phyloP scores from a whole-genome alignment of 2,113 vertebrate genomes.

The Hypocryptadius cinnamomeus region DNA sequence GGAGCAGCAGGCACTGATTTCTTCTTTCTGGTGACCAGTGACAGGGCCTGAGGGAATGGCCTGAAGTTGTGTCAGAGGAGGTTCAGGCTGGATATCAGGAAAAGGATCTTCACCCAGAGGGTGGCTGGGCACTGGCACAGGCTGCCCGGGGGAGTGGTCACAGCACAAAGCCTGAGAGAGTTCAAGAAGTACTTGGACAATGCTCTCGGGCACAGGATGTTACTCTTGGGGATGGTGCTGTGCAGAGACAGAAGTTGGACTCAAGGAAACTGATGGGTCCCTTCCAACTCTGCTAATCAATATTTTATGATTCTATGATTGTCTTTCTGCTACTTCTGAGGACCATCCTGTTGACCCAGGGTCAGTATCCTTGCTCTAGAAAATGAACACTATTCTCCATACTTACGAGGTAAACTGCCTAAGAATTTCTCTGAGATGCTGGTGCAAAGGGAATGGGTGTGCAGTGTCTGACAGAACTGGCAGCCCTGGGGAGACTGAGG shows the following conservation, averaged over 20 bases:
- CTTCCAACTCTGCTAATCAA: not conserved
- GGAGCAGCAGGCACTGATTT: not conserved
- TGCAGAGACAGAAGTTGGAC: not conserved
- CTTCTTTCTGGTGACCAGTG: not conserved
- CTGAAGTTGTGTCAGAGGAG: not conserved
- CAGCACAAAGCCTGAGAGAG: not conserved
- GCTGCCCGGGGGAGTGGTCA: not conserved
- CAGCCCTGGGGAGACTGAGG: too few species aligned
- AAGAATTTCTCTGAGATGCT: not conserved
- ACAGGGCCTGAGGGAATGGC: not conserved
- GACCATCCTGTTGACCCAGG: not conserved
- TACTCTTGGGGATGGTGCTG: not conserved
- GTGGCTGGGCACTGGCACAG: not conserved
- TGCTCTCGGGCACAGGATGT: accelerated
- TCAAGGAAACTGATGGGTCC: not conserved
- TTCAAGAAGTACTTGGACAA: not conserved
- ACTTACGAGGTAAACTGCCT: not conserved
- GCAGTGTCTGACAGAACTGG: not conserved
- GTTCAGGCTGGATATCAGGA: not conserved
- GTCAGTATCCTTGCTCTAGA: not conserved
- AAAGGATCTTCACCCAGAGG: not conserved
- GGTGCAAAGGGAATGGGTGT: not conserved
- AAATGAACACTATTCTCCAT: not conserved
- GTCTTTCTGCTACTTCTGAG: not conserved
- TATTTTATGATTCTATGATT: not conserved